Evolutionary conservation across 2,113 vertebrate genomes (phyloP), one percentile per base, ranked within the genome.

Genomic region (Ptilonorhynchus violaceus): DNA sequence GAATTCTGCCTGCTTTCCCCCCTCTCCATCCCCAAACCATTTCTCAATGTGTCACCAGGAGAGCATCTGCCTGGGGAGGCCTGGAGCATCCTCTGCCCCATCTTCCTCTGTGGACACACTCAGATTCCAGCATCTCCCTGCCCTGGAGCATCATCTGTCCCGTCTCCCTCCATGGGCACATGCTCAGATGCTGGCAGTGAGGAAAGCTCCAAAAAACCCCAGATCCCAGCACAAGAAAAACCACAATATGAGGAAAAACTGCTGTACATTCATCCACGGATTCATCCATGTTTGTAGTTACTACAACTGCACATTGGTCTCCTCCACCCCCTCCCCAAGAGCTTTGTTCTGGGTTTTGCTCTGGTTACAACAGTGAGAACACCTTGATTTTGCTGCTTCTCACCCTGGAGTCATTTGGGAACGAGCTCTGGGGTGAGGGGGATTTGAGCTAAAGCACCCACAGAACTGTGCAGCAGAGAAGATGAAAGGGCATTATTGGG

Each of bases 211-310:
- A 42, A 72, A 68, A 46, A 63, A 11, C 1, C 0, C 6, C 16
- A 64, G 52, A 41, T 42, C 24, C 2, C 35, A 56, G 22, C 4
- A 11, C 19, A 50, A 55, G 16, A 44, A 15, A 39, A 24, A 9
- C 0, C 7, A 60, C 25, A 22, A 2, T 7, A 15, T 0, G 0
- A 44, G 69, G 11, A 3, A 44, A 66, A 49, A 1, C 50, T 84
- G 24, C 72, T 42, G 47, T 31, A 46, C 44, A n/a, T 11, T 64
- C 22, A 33, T 37, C 41, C n/a, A 7, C 0, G 9, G 41, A 46
- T 46, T 46, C 46, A 21, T 33, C 39, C 9, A 0, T 5, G 30
- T 28, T 55, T 63, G 47, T 41, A 72, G 33, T 25, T 35, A 47
- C 18, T 28, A 30, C 28, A 75, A 14, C 7, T 5, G 15, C 13